phyloP scores from a whole-genome alignment of 2,888 invertebrate species.

The Caenorhabditis sp. region DNA sequence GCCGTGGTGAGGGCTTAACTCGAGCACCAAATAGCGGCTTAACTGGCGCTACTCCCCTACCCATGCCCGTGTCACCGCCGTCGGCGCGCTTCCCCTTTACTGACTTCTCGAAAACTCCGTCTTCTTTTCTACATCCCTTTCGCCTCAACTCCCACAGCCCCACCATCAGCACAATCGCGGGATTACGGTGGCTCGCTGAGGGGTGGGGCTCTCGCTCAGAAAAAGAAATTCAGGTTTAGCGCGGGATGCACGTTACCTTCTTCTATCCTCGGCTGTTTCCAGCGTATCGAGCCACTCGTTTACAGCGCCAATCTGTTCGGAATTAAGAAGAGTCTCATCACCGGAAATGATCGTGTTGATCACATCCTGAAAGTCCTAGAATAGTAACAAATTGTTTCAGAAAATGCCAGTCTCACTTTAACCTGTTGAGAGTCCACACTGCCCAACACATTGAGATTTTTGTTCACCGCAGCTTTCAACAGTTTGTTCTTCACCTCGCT shows the following conservation, averaged over 20 bases:
- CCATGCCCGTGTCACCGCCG: slow-evolving; percentile 32
- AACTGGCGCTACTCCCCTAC: slow-evolving; percentile 60
- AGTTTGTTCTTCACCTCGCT: slow-evolving; percentile 80
- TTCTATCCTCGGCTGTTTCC: slow-evolving; percentile 69
- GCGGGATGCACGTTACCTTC: slow-evolving; percentile 66
- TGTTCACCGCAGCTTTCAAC: slow-evolving; percentile 79
- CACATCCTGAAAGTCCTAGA: slow-evolving; percentile 74
- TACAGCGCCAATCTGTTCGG: slow-evolving; percentile 80
- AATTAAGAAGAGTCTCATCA: slow-evolving; percentile 73
- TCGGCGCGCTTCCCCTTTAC: slow-evolving; percentile 4
- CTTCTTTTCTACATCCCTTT: slow-evolving; percentile 27
- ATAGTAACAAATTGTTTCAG: not conserved
- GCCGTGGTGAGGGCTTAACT: slow-evolving; percentile 69
- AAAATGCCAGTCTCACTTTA: slow-evolving; percentile 63
- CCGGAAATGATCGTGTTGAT: slow-evolving; percentile 78
- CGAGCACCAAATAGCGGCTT: slow-evolving; percentile 74
- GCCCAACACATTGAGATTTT: slow-evolving; percentile 79
- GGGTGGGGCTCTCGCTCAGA: not conserved
- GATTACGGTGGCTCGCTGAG: slow-evolving; percentile 59
- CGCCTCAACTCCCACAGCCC: not conserved
- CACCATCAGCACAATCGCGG: slow-evolving; percentile 7
- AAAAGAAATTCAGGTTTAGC: not conserved
- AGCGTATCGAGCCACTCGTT: slow-evolving; percentile 82
- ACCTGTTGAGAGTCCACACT: slow-evolving; percentile 79
- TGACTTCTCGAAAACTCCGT: slow-evolving; percentile 17